Base-by-base conservation (phyloP, 2,797 vertebrate genomes). In the Falco biarmicus region DNA sequence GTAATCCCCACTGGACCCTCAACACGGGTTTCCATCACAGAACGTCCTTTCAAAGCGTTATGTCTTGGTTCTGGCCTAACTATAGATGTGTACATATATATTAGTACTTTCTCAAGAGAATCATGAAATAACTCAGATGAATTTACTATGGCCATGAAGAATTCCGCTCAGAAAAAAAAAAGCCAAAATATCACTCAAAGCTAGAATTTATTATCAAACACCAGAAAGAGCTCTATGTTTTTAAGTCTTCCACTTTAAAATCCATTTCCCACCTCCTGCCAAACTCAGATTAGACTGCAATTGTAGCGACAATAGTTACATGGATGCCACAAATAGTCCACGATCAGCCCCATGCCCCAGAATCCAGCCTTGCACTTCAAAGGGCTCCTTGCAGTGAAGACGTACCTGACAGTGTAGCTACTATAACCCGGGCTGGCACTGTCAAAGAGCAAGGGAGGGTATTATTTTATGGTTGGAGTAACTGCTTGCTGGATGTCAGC, bases 21-120 rank as follows among this genome's bases (percentile, higher is more conserved):
- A 11, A 37, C 64, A 28, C 4, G 56, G 71, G 43, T 90, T 96
- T 90, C 93, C 78, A 91, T 34, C 93, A 87, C 61, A 95, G 75
- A 89, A 71, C 0, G 0, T 83, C 84, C 93, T 95, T 90, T 94
- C 84, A 94, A n/a, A 77, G 84, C 88, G 54, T 76, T 65, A 3
- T 54, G 43, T 53, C 90, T 82, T 43, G 39, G 60, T 73, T 68
- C 70, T 87, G 80, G 29, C 34, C 31, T 57, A 39, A 48, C 41
- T 90, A 26, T 5, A 31, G 31, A 19, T 20, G 11, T 4, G 3
- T 11, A 1, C 47, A 17, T 54, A 26, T 53, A 13, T 12, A n/a
- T 61, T 5, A 68, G 37, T 59, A 14, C 7, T 61, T 91, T 51
- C 59, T 87, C 80, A 71, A 75, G 82, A 93, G 77, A 47, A 93